Evolutionary conservation across 2,797 vertebrate species (phyloP), one percentile per base, ranked within the genome.

Genomic region (Myoxocephalus aenaeus): DNA sequence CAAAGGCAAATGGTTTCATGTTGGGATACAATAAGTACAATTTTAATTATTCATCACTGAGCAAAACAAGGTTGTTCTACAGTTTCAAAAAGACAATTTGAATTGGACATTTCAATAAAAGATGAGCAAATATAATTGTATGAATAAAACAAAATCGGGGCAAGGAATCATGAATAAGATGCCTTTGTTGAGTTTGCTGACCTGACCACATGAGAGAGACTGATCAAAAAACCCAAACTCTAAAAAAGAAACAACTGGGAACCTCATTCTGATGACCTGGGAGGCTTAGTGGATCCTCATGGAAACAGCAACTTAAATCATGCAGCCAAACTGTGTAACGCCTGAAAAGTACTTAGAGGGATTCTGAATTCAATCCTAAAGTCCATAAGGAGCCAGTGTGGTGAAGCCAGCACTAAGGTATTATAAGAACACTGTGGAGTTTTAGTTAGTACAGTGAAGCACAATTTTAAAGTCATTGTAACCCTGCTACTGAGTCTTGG

Each of bases 91-190:
- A 29, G 0, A 12, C 14, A 20, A 51, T 25, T 17, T 71, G 18
- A 58, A 29, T 25, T 36, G 25, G 73, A 42, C 12, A 65, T 68
- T 46, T 46, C 38, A 67, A 69, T 69, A 17, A 61, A 32, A 40
- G 40, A 65, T 8, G 6, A 63, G 9, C 15, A 50, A 50, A 38
- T 25, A 14, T 3, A 46, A n/a, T 40, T n/a, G 8, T 54, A 14
- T 22, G 12, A 22, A 14, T 27, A 38, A 20, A 13, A 69, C 38
- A 8, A 64, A 57, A 18, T 18, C 10, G 6, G 27, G n/a, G 22
- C 13, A 27, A 36, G 0, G n/a, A 54, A 46, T 9, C 15, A 20
- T 70, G 17, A 54, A 25, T 61, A 32, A 62, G 62, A 54, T 7
- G 3, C 29, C 17, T 51, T 2, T 22, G 8, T 18, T 20, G 48